Conservation (phyloP, 2,888 invertebrate genomes). For the Caradrina kadenii region DNA sequence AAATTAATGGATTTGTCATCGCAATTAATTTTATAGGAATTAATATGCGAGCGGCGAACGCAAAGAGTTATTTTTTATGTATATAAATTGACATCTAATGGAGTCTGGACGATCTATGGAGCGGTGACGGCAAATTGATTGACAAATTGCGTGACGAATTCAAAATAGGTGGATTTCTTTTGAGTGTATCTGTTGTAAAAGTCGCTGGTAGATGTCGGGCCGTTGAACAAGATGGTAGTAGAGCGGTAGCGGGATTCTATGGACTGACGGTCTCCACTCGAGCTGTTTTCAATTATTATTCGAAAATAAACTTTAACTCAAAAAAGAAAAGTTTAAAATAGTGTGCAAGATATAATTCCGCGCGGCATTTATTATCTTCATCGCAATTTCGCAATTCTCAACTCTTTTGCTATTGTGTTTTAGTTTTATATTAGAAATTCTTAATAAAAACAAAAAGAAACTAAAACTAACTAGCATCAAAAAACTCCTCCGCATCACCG, state of each 20-base stretch:
- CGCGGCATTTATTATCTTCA: too few species aligned
- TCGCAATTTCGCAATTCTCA: too few species aligned
- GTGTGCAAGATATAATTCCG: too few species aligned
- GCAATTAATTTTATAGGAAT: conserved; percentile 90
- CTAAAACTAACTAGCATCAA: too few species aligned
- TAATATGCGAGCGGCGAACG: conserved; percentile 88
- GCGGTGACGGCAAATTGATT: conserved; percentile 88
- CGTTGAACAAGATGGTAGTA: conserved; percentile 54
- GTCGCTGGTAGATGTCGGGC: conserved; percentile 77
- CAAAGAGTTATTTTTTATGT: conserved; percentile 82
- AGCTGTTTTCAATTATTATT: too few species aligned
- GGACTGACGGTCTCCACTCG: too few species aligned
- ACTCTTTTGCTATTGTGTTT: too few species aligned
- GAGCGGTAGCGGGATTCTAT: conserved; percentile 23
- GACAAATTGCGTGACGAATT: conserved; percentile 90
- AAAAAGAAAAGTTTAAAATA: too few species aligned
- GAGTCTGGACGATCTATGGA: conserved; percentile 81
- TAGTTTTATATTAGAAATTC: too few species aligned
- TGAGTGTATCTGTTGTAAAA: conserved; percentile 85
- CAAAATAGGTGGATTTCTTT: conserved; percentile 89
- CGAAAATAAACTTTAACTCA: too few species aligned
- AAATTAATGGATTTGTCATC: conserved; percentile 90
- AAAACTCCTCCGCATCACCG: too few species aligned
- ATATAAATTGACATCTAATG: conserved; percentile 88
- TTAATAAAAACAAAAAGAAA: too few species aligned